Base-by-base conservation (phyloP, 2,113 vertebrate genomes). In the Caranx ignobilis region DNA sequence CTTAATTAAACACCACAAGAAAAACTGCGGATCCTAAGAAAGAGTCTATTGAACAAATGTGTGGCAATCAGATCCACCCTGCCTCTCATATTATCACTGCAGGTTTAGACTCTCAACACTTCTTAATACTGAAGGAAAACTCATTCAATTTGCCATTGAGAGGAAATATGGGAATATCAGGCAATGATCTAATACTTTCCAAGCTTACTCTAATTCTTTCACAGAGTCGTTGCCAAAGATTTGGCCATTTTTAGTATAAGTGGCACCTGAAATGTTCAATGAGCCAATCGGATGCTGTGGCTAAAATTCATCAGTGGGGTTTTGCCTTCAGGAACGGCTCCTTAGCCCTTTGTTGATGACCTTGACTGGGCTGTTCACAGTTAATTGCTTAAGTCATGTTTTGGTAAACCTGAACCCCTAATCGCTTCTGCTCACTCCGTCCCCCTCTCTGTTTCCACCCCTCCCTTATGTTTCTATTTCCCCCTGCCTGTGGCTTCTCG, bases 301-400 rank as follows among this genome's bases (percentile, higher is more conserved):
- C 77, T 84, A 79, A 81, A 85, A 78, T 82, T 80, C 11, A 88
- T 84, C 90, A 90, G 52, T 57, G 50, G 65, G 88, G 82, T 76
- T 90, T 90, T 90, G 75, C 78, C 81, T 85, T 78, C 84, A 84
- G 86, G 86, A 92, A 84, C 69, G 7, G 47, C 79, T 70, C 59
- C 56, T 75, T 50, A 73, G 83, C 31, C 64, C 73, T 85, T 80
- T 77, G 55, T 62, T 34, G 71, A 80, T 88, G 83, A 85, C 81
- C 83, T 88, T 37, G 81, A 71, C 80, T 65, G 56, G 54, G 56
- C 60, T 83, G 77, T 89, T 91, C 79, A 86, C 75, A 71, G 77
- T 88, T 92, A 90, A 93, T 92, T 87, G 85, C 81, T 91, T 85
- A 77, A 87, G 87, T 89, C 91, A 92, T 93, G 88, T 93, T 93